Evolutionary conservation across 35 echinoderm and acorn worm genomes (phyloP).

Genomic region (Ophioderma brevispina): DNA sequence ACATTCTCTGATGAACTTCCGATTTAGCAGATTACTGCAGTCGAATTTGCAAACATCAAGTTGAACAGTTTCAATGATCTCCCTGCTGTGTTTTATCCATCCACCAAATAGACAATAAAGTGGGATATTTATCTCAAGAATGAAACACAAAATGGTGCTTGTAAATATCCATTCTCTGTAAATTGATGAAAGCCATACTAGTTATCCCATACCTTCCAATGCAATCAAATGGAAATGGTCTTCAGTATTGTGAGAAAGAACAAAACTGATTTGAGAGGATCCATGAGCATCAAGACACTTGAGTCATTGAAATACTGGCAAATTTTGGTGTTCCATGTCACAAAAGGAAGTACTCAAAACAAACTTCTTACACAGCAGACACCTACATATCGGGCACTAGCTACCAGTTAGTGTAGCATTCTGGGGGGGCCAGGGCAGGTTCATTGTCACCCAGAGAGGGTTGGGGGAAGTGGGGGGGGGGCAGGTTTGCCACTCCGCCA

Average conservation of each 20-base stretch:
- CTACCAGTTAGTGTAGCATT: too few relatives aligned
- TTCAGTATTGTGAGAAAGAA: conserved; percentile 29
- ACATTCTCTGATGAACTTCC: conserved; percentile 5
- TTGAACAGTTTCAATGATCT: background rate
- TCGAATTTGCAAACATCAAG: conserved; percentile 20
- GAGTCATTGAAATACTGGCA: background rate
- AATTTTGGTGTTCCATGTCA: background rate
- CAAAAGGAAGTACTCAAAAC: background rate
- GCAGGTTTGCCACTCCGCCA: too few relatives aligned
- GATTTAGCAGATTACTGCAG: background rate
- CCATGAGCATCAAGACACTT: conserved; percentile 8
- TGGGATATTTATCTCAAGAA: background rate
- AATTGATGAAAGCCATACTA: conserved; percentile 31
- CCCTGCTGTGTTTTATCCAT: background rate
- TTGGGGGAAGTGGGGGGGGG: too few relatives aligned
- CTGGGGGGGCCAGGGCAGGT: too few relatives aligned
- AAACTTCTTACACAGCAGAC: background rate
- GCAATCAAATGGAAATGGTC: conserved; percentile 1
- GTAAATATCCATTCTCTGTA: conserved; percentile 25
- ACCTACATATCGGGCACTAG: too few relatives aligned
- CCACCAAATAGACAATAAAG: background rate
- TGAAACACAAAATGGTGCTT: background rate
- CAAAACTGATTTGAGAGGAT: conserved; percentile 43
- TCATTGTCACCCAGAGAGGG: too few relatives aligned
- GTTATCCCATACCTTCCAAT: conserved; percentile 31